Percentiles rank a stretch among this genome's conserved stretches.
Evolutionary conservation across 2,888 invertebrate species (phyloP).

Genomic region (Fragum fragum): DNA sequence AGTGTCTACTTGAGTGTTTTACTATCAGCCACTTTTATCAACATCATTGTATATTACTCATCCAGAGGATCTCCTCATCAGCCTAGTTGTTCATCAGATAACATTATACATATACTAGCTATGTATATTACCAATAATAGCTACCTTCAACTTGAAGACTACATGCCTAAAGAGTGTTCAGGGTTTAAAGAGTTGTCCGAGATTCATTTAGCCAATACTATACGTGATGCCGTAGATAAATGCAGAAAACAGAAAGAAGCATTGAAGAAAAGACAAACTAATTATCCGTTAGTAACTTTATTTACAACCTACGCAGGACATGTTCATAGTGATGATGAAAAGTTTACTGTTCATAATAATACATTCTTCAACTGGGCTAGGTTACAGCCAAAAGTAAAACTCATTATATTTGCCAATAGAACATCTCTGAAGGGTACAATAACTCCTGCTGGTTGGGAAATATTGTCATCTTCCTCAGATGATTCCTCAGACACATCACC

Average conservation of each 20-base stretch:
- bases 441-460: conserved; percentile 62
- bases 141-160: background rate
- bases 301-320: conserved; percentile 64
- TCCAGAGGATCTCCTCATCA: background rate
- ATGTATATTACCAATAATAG: conserved; percentile 51
- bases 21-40: conserved; percentile 7
- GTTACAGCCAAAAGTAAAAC: conserved; percentile 60
- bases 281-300: conserved; percentile 49
- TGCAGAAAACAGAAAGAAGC: conserved; percentile 20
- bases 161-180: conserved; percentile 42
- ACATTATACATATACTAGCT: conserved; percentile 46
- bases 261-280: background rate
- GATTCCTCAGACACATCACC: conserved; percentile 43
- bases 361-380: conserved; percentile 70
- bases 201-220: conserved; percentile 24
- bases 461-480: conserved; percentile 37
- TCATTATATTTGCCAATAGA: conserved; percentile 71
- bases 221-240: conserved; percentile 32
- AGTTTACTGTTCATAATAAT: conserved; percentile 65
- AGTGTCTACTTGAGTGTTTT: conserved; percentile 1
- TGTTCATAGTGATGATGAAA: conserved; percentile 54
- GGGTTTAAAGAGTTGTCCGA: background rate
- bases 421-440: conserved; percentile 34
- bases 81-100: conserved; percentile 48
- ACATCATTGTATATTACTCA: conserved; percentile 13